Evolutionary conservation across 1,140 invertebrate species (phyloP).

Genomic region (Ditylenchus dipsaci): DNA sequence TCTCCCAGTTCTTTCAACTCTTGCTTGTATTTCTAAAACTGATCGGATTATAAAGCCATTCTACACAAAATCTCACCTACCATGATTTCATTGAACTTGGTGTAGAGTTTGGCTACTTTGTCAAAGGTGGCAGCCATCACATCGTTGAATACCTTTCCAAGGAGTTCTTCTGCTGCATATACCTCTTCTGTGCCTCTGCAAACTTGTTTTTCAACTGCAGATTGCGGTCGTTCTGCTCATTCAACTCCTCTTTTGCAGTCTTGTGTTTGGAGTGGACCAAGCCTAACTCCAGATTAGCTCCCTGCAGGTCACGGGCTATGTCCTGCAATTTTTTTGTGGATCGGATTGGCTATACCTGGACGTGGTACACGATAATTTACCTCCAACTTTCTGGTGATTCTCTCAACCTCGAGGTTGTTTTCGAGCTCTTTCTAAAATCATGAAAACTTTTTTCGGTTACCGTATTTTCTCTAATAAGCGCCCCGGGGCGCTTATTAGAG

Average conservation of each 20-base stretch:
- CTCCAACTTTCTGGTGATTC: background rate
- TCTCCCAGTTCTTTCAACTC: background rate
- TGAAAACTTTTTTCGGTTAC: too few relatives aligned
- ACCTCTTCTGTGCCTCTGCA: background rate
- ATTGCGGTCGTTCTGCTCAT: background rate
- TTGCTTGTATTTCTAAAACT: background rate
- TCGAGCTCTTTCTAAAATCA: constrained; percentile 5
- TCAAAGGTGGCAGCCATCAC: background rate
- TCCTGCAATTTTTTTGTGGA: background rate
- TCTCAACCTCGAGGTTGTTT: background rate
- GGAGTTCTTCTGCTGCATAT: background rate
- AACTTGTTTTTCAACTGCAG: background rate
- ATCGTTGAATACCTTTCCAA: constrained; percentile 1
- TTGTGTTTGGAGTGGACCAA: background rate
- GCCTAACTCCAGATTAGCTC: background rate
- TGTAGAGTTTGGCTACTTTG: background rate
- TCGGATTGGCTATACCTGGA: too few relatives aligned
- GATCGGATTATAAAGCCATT: background rate
- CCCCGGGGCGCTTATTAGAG: background rate
- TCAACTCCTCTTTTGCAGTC: background rate
- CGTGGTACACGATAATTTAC: too few relatives aligned
- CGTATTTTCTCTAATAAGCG: background rate
- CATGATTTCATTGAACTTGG: background rate
- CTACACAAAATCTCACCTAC: background rate
- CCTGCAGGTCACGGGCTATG: background rate